Evolutionary conservation across 2,797 vertebrate genomes (phyloP).

Genomic region (Otolemur crassicaudatus): DNA sequence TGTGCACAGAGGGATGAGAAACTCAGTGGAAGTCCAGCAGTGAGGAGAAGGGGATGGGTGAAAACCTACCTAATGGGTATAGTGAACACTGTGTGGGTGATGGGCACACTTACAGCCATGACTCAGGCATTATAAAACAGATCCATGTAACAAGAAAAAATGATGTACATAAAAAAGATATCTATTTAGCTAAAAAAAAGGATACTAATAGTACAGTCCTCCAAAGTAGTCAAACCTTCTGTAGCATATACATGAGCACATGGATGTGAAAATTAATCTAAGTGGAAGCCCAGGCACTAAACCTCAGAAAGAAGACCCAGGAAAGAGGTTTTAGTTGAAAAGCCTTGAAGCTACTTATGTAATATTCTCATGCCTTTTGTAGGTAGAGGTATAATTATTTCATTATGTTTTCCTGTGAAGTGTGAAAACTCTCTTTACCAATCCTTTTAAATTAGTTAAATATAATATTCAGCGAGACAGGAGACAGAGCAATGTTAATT

Average conservation of each 20-base stretch:
- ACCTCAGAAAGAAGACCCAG: not conserved
- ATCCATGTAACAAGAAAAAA: no score
- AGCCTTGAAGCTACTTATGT: slow-evolving; percentile 85
- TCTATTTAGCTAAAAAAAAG: not conserved
- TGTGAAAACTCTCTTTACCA: slow-evolving; percentile 92
- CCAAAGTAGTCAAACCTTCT: not conserved
- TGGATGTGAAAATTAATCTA: not conserved
- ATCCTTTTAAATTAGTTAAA: slow-evolving; percentile 90
- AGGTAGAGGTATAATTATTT: slow-evolving; percentile 90
- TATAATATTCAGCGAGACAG: slow-evolving; percentile 89
- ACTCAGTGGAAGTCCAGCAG: no score
- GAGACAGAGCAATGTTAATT: slow-evolving; percentile 90
- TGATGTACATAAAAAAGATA: no score
- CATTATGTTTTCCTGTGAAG: slow-evolving; percentile 92
- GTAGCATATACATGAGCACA: not conserved
- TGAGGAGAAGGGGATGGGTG: no score
- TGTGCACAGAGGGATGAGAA: no score
- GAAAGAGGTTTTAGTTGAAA: slow-evolving; percentile 78
- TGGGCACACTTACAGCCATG: no score
- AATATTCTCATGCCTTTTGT: slow-evolving; percentile 89
- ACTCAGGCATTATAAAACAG: no score
- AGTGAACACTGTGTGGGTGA: no score
- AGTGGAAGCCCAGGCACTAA: not conserved
- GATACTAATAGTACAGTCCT: not conserved
- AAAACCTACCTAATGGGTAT: no score